phyloP scores from a whole-genome alignment of 1,140 invertebrate genomes.

The Bradynema listronoti region DNA sequence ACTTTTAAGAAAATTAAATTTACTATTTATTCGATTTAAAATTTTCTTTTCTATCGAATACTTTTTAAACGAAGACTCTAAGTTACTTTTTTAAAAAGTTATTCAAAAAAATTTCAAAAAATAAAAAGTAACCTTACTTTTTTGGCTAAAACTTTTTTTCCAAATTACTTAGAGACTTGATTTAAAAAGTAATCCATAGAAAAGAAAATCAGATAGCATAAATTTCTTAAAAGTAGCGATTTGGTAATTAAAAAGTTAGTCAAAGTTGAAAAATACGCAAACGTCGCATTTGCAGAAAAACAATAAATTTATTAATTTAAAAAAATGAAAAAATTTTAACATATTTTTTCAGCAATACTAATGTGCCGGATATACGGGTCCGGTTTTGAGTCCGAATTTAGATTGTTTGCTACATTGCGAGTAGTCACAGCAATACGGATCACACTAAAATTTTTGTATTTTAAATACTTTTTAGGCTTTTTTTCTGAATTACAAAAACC shows the following conservation, averaged over 20 bases:
- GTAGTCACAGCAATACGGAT: slow-evolving; percentile 27
- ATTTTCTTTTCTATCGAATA: no score
- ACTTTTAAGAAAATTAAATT: no score
- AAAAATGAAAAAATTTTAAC: neutral
- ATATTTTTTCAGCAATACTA: neutral
- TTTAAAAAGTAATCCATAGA: no score
- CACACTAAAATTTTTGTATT: slow-evolving; percentile 17
- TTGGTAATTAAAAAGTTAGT: neutral
- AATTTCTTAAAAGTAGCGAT: neutral
- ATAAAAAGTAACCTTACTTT: no score
- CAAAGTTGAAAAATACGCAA: neutral
- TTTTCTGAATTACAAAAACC: neutral
- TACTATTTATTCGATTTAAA: no score
- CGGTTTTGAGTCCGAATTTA: neutral
- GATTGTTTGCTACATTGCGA: slow-evolving; percentile 12
- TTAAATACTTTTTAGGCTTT: neutral
- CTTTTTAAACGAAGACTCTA: no score
- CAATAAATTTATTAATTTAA: neutral
- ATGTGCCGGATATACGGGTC: neutral
- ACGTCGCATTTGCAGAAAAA: neutral
- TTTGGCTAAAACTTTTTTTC: no score
- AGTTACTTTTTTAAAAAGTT: no score
- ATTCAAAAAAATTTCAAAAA: no score
- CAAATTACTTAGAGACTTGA: no score
- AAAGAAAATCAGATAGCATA: no score